Base-by-base conservation (phyloP, 2,888 invertebrate genomes). In the Protonemura montana region DNA sequence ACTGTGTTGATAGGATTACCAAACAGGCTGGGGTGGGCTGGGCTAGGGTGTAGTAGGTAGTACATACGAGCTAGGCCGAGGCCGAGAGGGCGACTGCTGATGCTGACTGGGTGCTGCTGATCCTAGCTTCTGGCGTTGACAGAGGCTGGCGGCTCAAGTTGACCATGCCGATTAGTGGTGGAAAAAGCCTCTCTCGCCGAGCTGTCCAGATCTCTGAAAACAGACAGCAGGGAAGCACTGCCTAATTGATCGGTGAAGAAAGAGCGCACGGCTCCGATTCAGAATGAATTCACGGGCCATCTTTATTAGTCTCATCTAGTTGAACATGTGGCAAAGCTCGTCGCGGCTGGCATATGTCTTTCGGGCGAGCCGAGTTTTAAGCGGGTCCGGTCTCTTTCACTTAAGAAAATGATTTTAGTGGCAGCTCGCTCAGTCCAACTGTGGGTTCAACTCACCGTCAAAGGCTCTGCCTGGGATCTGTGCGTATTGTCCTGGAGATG, bases 181-280 rank as follows among this genome's bases (percentile, higher is more conserved):
- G 85, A 85, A 87, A 41, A 85, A 85, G 35, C 87, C 87, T 76
- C 82, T 80, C 16, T 87, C 87, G 3, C 35, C 35, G 35, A 86
- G 28, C 7, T 76, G 85, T 6, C 81, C 85, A 16, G 85, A 76
- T 35, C 87, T 87, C 87, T 85, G 85, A 59, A 87, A 87, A 10
- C 7, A 21, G 35, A 35, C 3, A 3, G 5, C 3, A 35, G 35
- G 35, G 35, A 3, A 35, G 35, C 35, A 3, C 35, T 3, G 35
- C 5, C 10, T 35, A 6, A 35, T 35, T 3, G 10, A 35, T 35
- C 35, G 85, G 30, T 27, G 85, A 27, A 27, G 26, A n/a, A n/a
- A n/a, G n/a, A n/a, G n/a, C n/a, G n/a, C n/a, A n/a, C n/a, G n/a
- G n/a, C n/a, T n/a, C n/a, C n/a, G n/a, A n/a, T n/a, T n/a, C n/a